Percentiles rank a stretch among this genome's conserved stretches.
phyloP scores from a whole-genome alignment of 1,140 invertebrate species.

The Drosophila triauraria region DNA sequence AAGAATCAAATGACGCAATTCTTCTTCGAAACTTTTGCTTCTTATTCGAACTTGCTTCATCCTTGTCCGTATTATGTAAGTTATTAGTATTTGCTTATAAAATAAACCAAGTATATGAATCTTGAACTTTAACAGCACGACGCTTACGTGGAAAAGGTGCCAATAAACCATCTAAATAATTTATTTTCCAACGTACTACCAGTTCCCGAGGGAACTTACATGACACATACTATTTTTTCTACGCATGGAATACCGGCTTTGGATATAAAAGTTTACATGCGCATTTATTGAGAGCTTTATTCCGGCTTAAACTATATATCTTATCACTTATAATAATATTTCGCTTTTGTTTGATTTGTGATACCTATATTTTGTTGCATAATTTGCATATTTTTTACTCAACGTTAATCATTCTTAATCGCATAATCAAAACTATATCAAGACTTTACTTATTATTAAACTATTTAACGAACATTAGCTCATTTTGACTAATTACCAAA shows the following conservation, averaged over 20 bases:
- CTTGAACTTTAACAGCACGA: background rate
- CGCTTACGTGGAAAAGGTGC: conserved; percentile 8
- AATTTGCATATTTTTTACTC: no score
- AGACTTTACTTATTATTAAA: no score
- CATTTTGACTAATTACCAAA: conserved; percentile 1
- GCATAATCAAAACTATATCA: no score
- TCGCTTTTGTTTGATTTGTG: no score
- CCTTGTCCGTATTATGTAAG: conserved; percentile 5
- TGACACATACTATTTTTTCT: background rate
- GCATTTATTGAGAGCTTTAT: background rate
- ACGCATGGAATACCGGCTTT: no score
- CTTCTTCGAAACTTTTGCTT: background rate
- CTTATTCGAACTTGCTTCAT: conserved; percentile 7
- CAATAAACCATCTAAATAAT: background rate
- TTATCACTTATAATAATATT: no score
- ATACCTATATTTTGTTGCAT: no score
- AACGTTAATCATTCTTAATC: no score
- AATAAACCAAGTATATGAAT: background rate
- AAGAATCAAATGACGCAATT: background rate
- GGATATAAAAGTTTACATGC: background rate
- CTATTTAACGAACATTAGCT: no score
- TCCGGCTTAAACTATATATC: no score
- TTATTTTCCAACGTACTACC: background rate
- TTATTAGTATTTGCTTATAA: background rate
- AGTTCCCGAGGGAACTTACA: background rate